phyloP scores from a whole-genome alignment of 2,888 invertebrate genomes.

The Campoplex nolae region DNA sequence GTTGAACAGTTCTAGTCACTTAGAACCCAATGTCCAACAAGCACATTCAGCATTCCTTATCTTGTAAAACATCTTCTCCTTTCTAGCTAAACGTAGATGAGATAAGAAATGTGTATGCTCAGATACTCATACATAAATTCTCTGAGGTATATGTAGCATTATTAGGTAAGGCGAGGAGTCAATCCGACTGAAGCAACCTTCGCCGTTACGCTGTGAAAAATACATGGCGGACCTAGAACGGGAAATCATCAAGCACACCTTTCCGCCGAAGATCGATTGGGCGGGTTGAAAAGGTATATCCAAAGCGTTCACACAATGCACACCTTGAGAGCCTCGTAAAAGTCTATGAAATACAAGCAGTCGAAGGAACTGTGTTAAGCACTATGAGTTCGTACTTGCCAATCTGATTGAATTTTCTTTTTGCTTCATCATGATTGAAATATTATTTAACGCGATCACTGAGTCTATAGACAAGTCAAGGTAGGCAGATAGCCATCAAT shows the following conservation, averaged over 20 bases:
- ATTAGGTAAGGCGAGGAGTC: slow-evolving; percentile 4
- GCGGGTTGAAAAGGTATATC: slow-evolving; percentile 49
- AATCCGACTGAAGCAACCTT: slow-evolving; percentile 42
- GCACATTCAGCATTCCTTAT: slow-evolving; percentile 2
- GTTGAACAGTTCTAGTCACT: neutral
- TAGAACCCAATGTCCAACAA: slow-evolving; percentile 42
- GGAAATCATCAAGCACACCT: slow-evolving; percentile 24
- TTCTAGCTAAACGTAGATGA: slow-evolving; percentile 38
- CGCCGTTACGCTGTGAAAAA: slow-evolving; percentile 13
- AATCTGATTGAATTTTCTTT: slow-evolving; percentile 14
- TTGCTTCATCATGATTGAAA: slow-evolving; percentile 38
- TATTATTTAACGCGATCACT: slow-evolving; percentile 56
- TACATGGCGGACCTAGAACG: slow-evolving; percentile 32
- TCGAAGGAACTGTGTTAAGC: slow-evolving; percentile 30
- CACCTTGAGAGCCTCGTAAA: slow-evolving; percentile 44
- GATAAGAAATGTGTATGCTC: slow-evolving; percentile 27
- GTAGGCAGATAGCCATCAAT: slow-evolving; percentile 11
- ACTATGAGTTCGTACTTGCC: neutral
- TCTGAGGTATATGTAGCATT: slow-evolving; percentile 7
- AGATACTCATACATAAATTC: neutral
- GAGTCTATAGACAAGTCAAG: neutral
- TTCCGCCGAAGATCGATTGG: slow-evolving; percentile 58
- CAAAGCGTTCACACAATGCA: slow-evolving; percentile 52
- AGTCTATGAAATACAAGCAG: slow-evolving; percentile 51
- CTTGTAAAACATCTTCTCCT: slow-evolving; percentile 28